Evolutionary conservation across 2,888 invertebrate species (phyloP).

Genomic region (Ellobium chinense): DNA sequence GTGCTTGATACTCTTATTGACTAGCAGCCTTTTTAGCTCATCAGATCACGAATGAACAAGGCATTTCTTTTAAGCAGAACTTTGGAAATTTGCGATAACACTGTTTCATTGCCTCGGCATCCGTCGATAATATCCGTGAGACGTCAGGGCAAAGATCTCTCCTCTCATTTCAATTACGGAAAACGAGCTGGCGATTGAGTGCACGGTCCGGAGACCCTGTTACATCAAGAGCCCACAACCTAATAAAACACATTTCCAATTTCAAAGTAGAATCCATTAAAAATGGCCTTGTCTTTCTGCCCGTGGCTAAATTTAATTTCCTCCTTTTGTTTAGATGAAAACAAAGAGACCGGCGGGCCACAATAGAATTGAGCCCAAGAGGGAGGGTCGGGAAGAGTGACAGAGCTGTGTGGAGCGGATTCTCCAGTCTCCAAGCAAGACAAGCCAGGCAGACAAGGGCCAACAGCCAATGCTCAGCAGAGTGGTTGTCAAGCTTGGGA

Average conservation of each 20-base stretch:
- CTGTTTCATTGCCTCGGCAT: no score
- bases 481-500: neutral
- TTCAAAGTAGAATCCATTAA: conserved; percentile 20
- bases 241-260: conserved; percentile 15
- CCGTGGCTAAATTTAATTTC: conserved; percentile 22
- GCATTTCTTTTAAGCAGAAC: no score
- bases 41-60: no score
- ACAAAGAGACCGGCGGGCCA: neutral
- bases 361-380: neutral
- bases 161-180: no score
- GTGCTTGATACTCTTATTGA: no score
- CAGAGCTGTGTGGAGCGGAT: neutral
- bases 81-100: no score
- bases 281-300: conserved; percentile 11
- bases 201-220: no score
- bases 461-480: neutral
- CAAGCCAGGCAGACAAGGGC: neutral
- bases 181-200: no score
- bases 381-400: neutral
- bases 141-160: no score
- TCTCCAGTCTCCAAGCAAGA: neutral
- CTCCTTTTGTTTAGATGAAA: neutral
- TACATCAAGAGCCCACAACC: neutral
- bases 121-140: no score
- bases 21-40: no score